These are phyloP conservation scores for Labeo calbasu DNA, from an alignment of 2,797 vertebrate species.

Conservation along the genomic window DNA sequence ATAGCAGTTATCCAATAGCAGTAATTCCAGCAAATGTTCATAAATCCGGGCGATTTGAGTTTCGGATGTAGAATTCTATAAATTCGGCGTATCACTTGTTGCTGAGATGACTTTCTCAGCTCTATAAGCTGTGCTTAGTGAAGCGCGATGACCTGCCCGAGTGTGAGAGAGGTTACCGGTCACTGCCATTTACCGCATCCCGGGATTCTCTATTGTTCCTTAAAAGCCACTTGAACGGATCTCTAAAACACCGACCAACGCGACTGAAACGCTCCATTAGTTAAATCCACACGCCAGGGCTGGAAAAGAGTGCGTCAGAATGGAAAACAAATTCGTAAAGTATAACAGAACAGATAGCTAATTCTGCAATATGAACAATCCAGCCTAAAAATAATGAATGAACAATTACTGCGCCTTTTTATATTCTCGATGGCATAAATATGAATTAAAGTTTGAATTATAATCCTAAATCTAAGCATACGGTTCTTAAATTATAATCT, in stretches of 20 bases:
- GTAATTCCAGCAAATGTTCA: not conserved
- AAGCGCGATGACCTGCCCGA: slow-evolving; percentile 62
- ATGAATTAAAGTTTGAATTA: not conserved
- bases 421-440: not conserved
- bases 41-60: not conserved
- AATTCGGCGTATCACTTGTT: slow-evolving; percentile 32
- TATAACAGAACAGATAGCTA: not conserved
- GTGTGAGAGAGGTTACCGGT: slow-evolving; percentile 68
- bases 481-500: not conserved
- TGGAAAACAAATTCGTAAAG: not conserved
- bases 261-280: slow-evolving; percentile 68
- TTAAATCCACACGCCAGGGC: slow-evolving; percentile 62
- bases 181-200: slow-evolving; percentile 75
- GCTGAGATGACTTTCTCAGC: slow-evolving; percentile 44
- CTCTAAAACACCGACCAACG: slow-evolving; percentile 74
- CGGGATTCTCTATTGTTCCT: slow-evolving; percentile 77
- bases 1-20: not conserved
- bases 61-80: not conserved
- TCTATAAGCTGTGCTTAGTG: slow-evolving; percentile 17
- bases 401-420: not conserved
- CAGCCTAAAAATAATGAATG: not conserved
- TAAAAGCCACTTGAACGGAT: slow-evolving; percentile 77
- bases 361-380: too few species aligned
- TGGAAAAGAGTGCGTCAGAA: slow-evolving; percentile 10
- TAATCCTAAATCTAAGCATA: not conserved